These are phyloP conservation scores for Mycetomoellerius zeteki DNA, from an alignment of 1,140 invertebrate species.

Conservation along the genomic window DNA sequence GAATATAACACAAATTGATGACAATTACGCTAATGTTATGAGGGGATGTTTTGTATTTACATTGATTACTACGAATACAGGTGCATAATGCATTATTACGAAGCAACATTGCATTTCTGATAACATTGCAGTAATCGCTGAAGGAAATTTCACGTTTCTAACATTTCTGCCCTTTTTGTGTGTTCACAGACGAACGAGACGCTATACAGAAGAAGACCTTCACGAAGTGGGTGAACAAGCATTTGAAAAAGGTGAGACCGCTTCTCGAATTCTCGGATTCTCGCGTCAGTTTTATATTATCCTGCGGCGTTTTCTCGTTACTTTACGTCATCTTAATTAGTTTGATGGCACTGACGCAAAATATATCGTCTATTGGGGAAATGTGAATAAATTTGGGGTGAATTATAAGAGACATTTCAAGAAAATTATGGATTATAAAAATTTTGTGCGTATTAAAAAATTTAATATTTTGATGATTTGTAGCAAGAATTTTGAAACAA, in stretches of 20 bases:
- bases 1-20: not conserved
- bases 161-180: slow-evolving; percentile 78
- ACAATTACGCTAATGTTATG: slow-evolving; percentile 21
- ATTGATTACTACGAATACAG: not conserved
- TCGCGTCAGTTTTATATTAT: not conserved
- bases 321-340: slow-evolving; percentile 33
- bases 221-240: slow-evolving; percentile 99
- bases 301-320: not conserved
- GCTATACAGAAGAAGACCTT: slow-evolving; percentile 99
- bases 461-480: not conserved
- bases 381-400: not conserved
- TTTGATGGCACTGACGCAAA: not conserved
- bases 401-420: slow-evolving; percentile 11
- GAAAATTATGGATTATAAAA: not conserved
- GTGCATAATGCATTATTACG: not conserved
- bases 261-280: slow-evolving; percentile 6
- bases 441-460: not conserved
- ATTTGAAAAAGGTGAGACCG: slow-evolving; percentile 98
- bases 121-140: not conserved
- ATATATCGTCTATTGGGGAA: not conserved
- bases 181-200: slow-evolving; percentile 98
- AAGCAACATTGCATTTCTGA: not conserved
- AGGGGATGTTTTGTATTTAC: slow-evolving; percentile 18
- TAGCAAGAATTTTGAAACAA: not conserved
- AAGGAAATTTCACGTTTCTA: slow-evolving; percentile 46